phyloP scores from a whole-genome alignment of 2,113 vertebrate species.

The Capreolus pygargus region DNA sequence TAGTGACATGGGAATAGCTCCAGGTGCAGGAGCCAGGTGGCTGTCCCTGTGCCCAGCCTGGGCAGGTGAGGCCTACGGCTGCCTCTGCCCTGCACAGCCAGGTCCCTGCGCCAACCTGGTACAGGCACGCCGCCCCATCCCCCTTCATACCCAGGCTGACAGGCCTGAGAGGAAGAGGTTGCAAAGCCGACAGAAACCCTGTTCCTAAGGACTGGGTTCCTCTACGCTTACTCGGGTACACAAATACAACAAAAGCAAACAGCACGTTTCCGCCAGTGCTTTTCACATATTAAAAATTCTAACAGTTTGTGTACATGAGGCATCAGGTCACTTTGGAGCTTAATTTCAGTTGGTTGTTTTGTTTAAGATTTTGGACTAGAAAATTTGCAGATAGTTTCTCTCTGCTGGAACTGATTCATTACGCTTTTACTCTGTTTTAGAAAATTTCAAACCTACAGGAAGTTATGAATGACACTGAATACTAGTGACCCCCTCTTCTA shows the following conservation, averaged over 20 bases:
- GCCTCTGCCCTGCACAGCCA: not conserved
- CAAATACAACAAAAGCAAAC: not conserved
- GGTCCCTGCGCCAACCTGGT: too few species aligned
- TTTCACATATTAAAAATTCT: not conserved
- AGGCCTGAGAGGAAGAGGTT: not conserved
- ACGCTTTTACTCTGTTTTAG: not conserved
- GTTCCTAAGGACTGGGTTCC: not conserved
- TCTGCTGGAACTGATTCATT: not conserved
- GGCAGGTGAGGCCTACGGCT: not conserved
- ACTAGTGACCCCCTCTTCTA: not conserved
- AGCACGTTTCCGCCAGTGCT: not conserved
- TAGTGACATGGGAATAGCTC: not conserved
- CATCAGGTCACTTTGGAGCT: not conserved
- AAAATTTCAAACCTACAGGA: not conserved
- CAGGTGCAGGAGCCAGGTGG: not conserved
- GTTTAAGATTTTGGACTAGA: not conserved
- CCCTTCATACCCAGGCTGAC: not conserved
- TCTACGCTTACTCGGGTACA: not conserved
- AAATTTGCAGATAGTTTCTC: not conserved
- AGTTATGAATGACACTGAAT: not conserved
- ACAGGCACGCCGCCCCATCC: not conserved
- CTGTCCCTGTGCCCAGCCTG: accelerated
- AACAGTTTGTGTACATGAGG: not conserved
- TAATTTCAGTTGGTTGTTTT: not conserved
- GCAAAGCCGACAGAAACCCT: not conserved